A percentile compares a stretch with the other conserved stretches of the same genome.
Conservation (phyloP, 1,140 invertebrate species). For the Zaprionus vittiger region DNA sequence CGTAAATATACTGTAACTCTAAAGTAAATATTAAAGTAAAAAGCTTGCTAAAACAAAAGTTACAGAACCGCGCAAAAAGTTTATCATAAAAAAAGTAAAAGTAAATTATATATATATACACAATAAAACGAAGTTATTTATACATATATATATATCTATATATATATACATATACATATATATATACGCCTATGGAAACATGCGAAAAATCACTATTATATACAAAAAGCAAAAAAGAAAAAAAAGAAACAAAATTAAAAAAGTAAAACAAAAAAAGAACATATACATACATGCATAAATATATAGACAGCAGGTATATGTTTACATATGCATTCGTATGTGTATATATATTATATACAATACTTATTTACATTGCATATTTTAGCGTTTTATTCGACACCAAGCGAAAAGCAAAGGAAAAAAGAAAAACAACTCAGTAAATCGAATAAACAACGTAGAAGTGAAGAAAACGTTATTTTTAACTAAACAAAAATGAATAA, state of each 20-base stretch:
- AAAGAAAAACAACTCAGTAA: slow-evolving; percentile 11
- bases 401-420: slow-evolving; percentile 35
- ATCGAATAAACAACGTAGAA: slow-evolving; percentile 36
- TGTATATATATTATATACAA: slow-evolving; percentile 31
- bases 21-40: slow-evolving; percentile 39
- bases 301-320: slow-evolving; percentile 22
- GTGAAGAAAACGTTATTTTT: slow-evolving; percentile 62
- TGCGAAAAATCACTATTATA: slow-evolving; percentile 64
- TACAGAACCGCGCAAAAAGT: slow-evolving; percentile 54
- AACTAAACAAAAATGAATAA: slow-evolving; percentile 48
- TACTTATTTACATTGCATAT: slow-evolving; percentile 73
- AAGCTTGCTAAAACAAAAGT: slow-evolving; percentile 58
- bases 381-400: slow-evolving; percentile 72
- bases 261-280: slow-evolving; percentile 32
- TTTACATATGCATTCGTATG: slow-evolving; percentile 48
- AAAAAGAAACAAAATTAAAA: slow-evolving; percentile 29
- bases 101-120: slow-evolving; percentile 53
- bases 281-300: slow-evolving; percentile 6
- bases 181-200: slow-evolving; percentile 41
- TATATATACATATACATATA: slow-evolving; percentile 52
- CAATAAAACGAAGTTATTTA: slow-evolving; percentile 65
- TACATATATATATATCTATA: slow-evolving; percentile 43
- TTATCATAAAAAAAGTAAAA: slow-evolving; percentile 50
- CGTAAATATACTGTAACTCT: slow-evolving; percentile 9
- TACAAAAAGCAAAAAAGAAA: slow-evolving; percentile 50